Evolutionary conservation across 2,888 invertebrate genomes (phyloP), one percentile per base, ranked within the genome.

Genomic region (Nemurella pictetii): DNA sequence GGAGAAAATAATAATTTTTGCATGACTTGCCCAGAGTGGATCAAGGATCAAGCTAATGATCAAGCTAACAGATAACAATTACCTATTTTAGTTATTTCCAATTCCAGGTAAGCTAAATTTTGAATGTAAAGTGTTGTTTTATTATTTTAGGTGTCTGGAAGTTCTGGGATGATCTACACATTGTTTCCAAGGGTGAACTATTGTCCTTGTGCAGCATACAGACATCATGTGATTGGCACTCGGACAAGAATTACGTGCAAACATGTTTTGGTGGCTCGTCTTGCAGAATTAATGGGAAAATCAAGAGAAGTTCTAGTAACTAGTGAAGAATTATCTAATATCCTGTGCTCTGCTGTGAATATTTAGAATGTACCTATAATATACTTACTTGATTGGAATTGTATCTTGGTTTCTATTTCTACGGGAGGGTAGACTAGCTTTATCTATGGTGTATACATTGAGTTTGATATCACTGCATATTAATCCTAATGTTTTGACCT

Each of bases 151-250:
- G 85, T 87, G 9, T 83, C 72, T 28, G 86, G 87, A 55, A 86
- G 86, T 27, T 84, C 85, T 25, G 87, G 87, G n/a, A 77, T 80
- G 26, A 82, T 86, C 7, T 87, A 87, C 84, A 86, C 86, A 29
- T 78, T 87, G 20, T 86, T 86, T 80, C 86, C 86, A 29, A 36
- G 74, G 74, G 82, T 86, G 0, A 87, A 87, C 75, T 87, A 83
- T 36, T 87, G 87, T 35, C 84, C 85, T 3, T 87, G 87, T 72
- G 85, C 84, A 77, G 86, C 87, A 25, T 87, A 85, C 36, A 85
- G 84, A 20, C 86, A 85, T 20, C 84, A 86, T 28, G 87, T 87
- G 2, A 80, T 86, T 78, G 83, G 85, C 55, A 83, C 85, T 9
- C 35, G 83, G 32, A 84, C 80, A 25, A 82, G 84, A 72, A 20